A percentile compares a stretch with the other conserved stretches of the same genome.
phyloP scores from a whole-genome alignment of 2,888 invertebrate species.

The Oxytorus armatus region DNA sequence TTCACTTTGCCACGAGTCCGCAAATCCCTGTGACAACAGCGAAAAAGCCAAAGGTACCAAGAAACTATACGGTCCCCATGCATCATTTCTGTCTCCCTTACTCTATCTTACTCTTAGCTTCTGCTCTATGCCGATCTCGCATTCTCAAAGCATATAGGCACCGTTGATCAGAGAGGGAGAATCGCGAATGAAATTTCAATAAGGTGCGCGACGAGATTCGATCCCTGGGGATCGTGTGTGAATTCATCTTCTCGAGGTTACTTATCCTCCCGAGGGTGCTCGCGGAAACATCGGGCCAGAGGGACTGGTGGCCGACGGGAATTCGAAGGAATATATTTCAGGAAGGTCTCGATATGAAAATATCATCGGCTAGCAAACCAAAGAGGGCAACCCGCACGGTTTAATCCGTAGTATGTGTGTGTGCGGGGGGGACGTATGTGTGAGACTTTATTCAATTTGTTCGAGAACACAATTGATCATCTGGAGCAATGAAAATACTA shows the following conservation, averaged over 20 bases:
- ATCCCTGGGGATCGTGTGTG: conserved; percentile 4
- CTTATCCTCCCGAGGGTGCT: conserved; percentile 23
- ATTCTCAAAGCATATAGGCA: neutral
- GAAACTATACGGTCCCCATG: neutral
- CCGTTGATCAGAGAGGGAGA: conserved; percentile 8
- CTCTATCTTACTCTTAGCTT: neutral
- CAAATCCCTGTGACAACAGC: neutral
- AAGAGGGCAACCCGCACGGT: too few relatives aligned
- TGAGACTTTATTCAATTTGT: too few relatives aligned
- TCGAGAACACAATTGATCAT: too few relatives aligned
- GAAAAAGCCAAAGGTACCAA: neutral
- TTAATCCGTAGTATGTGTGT: too few relatives aligned
- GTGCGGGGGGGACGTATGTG: too few relatives aligned
- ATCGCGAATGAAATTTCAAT: conserved; percentile 62
- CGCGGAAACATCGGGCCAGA: conserved; percentile 33
- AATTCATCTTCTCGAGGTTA: conserved; percentile 23
- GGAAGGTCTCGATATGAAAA: conserved; percentile 1
- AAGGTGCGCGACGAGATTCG: conserved; percentile 37
- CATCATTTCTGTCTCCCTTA: conserved; percentile 2
- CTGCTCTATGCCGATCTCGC: conserved; percentile 24
- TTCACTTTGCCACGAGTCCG: neutral
- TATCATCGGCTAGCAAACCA: neutral
- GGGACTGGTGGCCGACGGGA: conserved; percentile 33
- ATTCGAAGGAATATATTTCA: conserved; percentile 40
- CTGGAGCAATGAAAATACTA: too few relatives aligned